Evolutionary conservation across 2,113 vertebrate species (phyloP).

Genomic region (Bos indicus): DNA sequence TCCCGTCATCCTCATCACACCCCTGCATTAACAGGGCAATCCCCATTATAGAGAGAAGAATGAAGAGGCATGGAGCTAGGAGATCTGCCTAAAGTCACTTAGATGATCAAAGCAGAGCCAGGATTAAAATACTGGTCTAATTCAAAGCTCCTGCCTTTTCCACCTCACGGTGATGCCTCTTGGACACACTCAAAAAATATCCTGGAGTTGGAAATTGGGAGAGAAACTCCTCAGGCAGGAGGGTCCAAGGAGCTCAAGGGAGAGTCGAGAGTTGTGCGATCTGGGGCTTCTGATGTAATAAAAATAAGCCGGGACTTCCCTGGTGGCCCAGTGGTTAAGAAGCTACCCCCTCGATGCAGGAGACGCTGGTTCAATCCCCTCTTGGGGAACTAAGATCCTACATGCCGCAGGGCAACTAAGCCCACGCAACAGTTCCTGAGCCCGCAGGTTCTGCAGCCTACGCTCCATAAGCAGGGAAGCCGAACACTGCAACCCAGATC

Average conservation of each 20-base stretch:
- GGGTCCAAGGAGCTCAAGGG: not conserved
- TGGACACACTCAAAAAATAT: not conserved
- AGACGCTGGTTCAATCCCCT: not conserved
- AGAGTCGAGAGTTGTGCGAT: not conserved
- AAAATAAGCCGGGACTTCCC: not conserved
- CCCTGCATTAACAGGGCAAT: not conserved
- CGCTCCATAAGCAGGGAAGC: rapidly evolving
- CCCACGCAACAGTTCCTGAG: not conserved
- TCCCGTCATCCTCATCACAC: not conserved
- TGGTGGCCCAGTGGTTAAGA: not conserved
- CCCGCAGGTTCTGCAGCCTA: not conserved
- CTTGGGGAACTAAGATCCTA: not conserved
- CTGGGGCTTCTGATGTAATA: not conserved
- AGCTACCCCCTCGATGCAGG: not conserved
- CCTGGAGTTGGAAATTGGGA: not conserved
- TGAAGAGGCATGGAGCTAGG: not conserved
- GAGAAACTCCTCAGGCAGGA: not conserved
- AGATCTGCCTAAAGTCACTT: not conserved
- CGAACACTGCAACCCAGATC: not conserved
- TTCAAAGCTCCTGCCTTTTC: not conserved
- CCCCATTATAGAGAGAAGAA: not conserved
- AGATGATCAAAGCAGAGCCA: not conserved
- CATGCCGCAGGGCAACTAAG: not conserved
- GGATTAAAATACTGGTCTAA: not conserved
- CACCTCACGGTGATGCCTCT: not conserved